Base-by-base conservation (phyloP, 2,888 invertebrate genomes). In the Drosophila neutralis region DNA sequence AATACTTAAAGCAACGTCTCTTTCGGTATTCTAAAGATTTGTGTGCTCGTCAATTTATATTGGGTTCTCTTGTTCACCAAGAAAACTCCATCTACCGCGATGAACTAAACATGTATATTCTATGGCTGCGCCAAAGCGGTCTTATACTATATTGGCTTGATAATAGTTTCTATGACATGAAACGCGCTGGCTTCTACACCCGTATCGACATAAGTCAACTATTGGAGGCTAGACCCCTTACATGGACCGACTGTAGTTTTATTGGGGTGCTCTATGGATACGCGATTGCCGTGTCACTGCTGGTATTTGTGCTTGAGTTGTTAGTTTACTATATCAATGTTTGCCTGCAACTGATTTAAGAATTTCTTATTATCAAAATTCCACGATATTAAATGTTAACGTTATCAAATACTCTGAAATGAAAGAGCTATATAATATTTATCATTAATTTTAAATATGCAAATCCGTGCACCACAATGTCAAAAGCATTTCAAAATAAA, bases 11-110 rank as follows among this genome's bases (percentile, higher is more conserved):
- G 7, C 57, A 72, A 4, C 80, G 73, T 7, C 15, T 76, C 1
- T 85, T 86, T 53, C 72, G 80, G 2, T 85, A 86, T 40, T 74
- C 76, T 3, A 11, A 6, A 5, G 56, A 79, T 33, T 18, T 82
- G 2, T 82, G 82, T 31, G 10, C 80, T 0, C 58, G 56, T 35
- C 18, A 31, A 11, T 0, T 69, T 0, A 24, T 57, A 0, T 48
- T 51, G 0, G 24, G 24, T 3, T 56, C 62, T 0, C n/a, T 85
- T 0, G 15, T 73, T 0, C 0, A 59, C 13, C 59, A 62, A 7
- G 62, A 59, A 15, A 86, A 86, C 13, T 74, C 57, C 5, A 8
- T 77, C 4, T 68, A 68, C 18, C 68, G 65, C 15, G n/a, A 69
- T 18, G 13, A 69, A 18, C 7, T 80, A 1, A 57, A 59, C 15